Percentiles rank a stretch among this genome's conserved stretches.
phyloP scores from a whole-genome alignment of 2,113 vertebrate species.

The Synchiropus splendidus region DNA sequence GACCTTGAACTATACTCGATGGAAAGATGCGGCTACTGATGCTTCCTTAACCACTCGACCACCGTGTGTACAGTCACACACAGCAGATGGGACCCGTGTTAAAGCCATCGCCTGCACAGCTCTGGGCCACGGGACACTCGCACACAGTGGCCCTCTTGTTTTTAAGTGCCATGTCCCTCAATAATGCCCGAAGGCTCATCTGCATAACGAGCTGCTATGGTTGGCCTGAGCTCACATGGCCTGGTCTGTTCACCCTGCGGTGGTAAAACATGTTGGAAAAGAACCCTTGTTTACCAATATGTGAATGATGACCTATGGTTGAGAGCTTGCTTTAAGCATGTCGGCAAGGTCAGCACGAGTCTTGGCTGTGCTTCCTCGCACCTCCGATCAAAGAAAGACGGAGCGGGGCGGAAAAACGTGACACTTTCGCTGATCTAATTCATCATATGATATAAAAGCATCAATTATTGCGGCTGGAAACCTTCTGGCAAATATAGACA shows the following conservation, averaged over 20 bases:
- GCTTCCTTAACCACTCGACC: constrained; percentile 55
- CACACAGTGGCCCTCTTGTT: constrained; percentile 64
- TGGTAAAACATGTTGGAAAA: constrained; percentile 51
- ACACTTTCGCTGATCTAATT: background rate
- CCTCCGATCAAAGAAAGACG: background rate
- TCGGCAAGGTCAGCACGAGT: constrained; percentile 24
- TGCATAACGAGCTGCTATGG: constrained; percentile 59
- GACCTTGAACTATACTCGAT: constrained; percentile 43
- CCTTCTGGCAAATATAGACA: constrained; percentile 14
- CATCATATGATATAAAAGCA: constrained; percentile 10
- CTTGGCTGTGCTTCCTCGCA: constrained; percentile 5
- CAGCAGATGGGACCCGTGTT: constrained; percentile 62
- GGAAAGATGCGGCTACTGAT: constrained; percentile 52
- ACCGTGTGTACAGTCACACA: constrained; percentile 59
- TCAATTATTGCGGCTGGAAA: constrained; percentile 20
- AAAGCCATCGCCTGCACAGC: constrained; percentile 58
- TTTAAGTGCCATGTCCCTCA: constrained; percentile 56
- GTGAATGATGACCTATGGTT: constrained; percentile 40
- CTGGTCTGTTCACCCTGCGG: constrained; percentile 54
- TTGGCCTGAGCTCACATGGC: constrained; percentile 63
- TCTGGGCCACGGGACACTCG: constrained; percentile 51
- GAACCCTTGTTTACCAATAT: constrained; percentile 54
- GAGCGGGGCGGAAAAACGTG: constrained; percentile 1
- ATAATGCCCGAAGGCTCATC: constrained; percentile 51
- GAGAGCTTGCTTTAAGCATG: constrained; percentile 20